phyloP scores from a whole-genome alignment of 2,888 invertebrate genomes.

The Dolichomitus sp. region DNA sequence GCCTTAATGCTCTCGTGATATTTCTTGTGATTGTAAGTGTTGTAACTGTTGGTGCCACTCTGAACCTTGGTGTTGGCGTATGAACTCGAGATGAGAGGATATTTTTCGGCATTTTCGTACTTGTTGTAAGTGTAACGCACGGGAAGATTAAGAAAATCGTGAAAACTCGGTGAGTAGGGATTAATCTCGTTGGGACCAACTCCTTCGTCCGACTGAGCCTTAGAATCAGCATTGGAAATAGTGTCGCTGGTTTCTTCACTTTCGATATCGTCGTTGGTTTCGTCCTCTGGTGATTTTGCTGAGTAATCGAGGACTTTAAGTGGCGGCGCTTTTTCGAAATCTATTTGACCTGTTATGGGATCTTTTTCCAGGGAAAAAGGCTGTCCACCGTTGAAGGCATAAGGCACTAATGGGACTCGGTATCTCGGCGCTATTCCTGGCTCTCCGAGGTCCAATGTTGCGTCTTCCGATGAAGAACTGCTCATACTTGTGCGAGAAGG shows the following conservation, averaged over 20 bases:
- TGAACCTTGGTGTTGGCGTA: slow-evolving; percentile 92
- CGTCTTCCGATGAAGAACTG: slow-evolving; percentile 14
- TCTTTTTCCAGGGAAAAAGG: slow-evolving; percentile 91
- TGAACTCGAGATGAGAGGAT: slow-evolving; percentile 91
- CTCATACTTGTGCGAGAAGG: slow-evolving; percentile 54
- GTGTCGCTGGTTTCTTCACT: slow-evolving; percentile 78
- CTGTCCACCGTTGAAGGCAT: slow-evolving; percentile 89
- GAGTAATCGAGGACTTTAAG: slow-evolving; percentile 81
- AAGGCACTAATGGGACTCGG: slow-evolving; percentile 79
- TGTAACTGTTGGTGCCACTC: slow-evolving; percentile 86
- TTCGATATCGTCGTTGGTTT: slow-evolving; percentile 70
- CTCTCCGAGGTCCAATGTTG: slow-evolving; percentile 35
- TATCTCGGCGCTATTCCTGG: slow-evolving; percentile 76
- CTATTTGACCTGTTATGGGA: slow-evolving; percentile 90
- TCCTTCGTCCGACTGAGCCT: slow-evolving; percentile 73
- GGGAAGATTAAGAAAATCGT: slow-evolving; percentile 90
- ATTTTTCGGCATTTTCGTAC: slow-evolving; percentile 87
- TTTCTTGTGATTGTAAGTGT: slow-evolving; percentile 81
- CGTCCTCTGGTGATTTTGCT: slow-evolving; percentile 69
- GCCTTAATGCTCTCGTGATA: slow-evolving; percentile 66
- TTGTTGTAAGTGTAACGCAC: slow-evolving; percentile 90
- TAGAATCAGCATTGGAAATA: slow-evolving; percentile 42
- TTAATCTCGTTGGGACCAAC: slow-evolving; percentile 89
- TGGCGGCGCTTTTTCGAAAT: slow-evolving; percentile 87
- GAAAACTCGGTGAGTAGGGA: slow-evolving; percentile 89